Conservation (phyloP, 2,888 invertebrate species). For the Stenodera caucasica region DNA sequence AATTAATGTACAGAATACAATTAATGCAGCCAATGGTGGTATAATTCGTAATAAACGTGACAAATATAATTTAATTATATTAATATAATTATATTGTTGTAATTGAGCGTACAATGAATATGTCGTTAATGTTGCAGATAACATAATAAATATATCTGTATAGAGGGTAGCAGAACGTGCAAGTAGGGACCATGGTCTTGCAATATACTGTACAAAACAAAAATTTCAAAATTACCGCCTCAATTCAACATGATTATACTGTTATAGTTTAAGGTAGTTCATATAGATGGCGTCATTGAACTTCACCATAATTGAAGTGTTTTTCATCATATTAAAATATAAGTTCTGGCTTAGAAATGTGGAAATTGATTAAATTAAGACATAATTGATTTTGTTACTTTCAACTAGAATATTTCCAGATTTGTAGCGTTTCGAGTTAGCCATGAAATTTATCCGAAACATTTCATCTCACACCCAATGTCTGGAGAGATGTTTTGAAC, state of each 20-base stretch:
- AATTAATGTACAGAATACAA: conserved; percentile 68
- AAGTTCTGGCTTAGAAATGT: no score
- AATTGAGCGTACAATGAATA: conserved; percentile 65
- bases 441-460: no score
- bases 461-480: no score
- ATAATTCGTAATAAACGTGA: conserved; percentile 66
- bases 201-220: conserved; percentile 58
- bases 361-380: no score
- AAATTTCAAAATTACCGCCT: conserved; percentile 1
- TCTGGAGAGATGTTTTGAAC: no score
- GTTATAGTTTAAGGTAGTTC: neutral
- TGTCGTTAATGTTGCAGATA: conserved; percentile 68
- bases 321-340: no score
- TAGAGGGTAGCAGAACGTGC: conserved; percentile 70
- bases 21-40: conserved; percentile 66
- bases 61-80: conserved; percentile 64
- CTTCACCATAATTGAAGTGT: no score
- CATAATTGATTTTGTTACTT: no score
- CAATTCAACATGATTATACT: no score
- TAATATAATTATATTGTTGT: conserved; percentile 59
- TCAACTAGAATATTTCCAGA: no score
- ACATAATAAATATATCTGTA: conserved; percentile 72
- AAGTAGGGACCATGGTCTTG: conserved; percentile 67
- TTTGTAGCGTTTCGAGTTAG: no score
- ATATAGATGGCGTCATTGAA: neutral